Evolutionary conservation across 2,797 vertebrate genomes (phyloP).

Genomic region (Synanceia verrucosa): DNA sequence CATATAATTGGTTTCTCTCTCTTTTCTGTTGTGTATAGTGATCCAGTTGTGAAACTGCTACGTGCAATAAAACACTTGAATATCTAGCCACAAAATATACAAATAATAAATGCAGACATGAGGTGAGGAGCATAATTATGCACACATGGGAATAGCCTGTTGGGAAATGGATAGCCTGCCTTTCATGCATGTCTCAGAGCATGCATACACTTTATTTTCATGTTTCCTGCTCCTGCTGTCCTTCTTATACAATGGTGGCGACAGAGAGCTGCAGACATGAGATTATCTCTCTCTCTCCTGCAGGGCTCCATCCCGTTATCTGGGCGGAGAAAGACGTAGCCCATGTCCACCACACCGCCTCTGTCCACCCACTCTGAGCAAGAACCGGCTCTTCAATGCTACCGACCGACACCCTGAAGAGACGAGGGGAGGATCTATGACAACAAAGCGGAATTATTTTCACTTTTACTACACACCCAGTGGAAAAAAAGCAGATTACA

Average conservation of each 20-base stretch:
- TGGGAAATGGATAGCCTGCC: neutral
- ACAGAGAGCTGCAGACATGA: constrained; percentile 66
- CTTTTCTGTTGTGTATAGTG: neutral
- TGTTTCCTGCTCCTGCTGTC: neutral
- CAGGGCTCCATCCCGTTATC: constrained; percentile 65
- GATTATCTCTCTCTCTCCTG: constrained; percentile 16
- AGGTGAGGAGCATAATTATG: too few species aligned
- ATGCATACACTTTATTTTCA: neutral
- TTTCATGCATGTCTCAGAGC: neutral
- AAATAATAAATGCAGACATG: constrained; percentile 2
- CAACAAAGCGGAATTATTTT: constrained; percentile 37
- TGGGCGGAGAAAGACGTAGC: constrained; percentile 73
- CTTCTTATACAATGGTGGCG: constrained; percentile 61
- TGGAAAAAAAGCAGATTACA: neutral
- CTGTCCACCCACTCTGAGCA: constrained; percentile 45
- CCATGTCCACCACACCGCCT: constrained; percentile 29
- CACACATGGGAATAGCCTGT: neutral
- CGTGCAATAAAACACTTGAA: neutral
- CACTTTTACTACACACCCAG: neutral
- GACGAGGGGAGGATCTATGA: constrained; percentile 8
- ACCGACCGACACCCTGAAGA: constrained; percentile 1
- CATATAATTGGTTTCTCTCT: neutral
- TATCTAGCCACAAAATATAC: neutral
- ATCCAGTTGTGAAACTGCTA: neutral
- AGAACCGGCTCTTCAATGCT: constrained; percentile 47